These are phyloP conservation scores for Arctocebus calabarensis DNA, from an alignment of 2,797 vertebrate genomes.

Conservation along the genomic window DNA sequence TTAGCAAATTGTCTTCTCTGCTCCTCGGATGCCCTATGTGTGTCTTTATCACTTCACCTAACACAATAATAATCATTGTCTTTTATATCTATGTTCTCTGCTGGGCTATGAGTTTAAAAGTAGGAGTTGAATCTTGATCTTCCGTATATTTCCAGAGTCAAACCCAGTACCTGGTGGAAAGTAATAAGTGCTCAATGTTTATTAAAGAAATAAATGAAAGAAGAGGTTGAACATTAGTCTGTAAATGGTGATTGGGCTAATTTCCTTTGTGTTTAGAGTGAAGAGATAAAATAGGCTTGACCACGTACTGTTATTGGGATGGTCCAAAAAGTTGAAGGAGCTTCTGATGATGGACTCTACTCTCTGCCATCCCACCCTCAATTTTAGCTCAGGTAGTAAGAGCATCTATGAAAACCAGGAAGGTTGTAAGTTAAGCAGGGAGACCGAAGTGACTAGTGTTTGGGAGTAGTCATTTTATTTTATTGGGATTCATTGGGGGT, in stretches of 20 bases:
- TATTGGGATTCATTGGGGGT: too few species aligned
- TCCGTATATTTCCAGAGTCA: background rate
- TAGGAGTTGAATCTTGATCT: background rate
- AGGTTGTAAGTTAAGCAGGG: background rate
- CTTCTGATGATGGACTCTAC: background rate
- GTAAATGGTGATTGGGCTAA: background rate
- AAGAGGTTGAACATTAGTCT: background rate
- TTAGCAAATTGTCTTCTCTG: background rate
- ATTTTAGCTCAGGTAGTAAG: background rate
- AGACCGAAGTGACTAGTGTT: background rate
- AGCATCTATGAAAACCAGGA: background rate
- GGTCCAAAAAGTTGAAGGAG: background rate
- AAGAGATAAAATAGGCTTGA: background rate
- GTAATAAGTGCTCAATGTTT: background rate
- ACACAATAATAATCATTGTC: background rate
- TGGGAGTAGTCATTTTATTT: background rate
- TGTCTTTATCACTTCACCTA: background rate
- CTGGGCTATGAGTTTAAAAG: background rate
- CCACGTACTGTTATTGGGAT: background rate
- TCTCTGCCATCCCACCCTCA: background rate
- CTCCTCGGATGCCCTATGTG: background rate
- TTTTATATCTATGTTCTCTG: background rate
- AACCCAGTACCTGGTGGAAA: background rate
- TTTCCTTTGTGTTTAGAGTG: background rate
- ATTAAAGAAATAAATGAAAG: background rate